Evolutionary conservation across 1,140 invertebrate species (phyloP).

Genomic region (Bombus soroeensis): DNA sequence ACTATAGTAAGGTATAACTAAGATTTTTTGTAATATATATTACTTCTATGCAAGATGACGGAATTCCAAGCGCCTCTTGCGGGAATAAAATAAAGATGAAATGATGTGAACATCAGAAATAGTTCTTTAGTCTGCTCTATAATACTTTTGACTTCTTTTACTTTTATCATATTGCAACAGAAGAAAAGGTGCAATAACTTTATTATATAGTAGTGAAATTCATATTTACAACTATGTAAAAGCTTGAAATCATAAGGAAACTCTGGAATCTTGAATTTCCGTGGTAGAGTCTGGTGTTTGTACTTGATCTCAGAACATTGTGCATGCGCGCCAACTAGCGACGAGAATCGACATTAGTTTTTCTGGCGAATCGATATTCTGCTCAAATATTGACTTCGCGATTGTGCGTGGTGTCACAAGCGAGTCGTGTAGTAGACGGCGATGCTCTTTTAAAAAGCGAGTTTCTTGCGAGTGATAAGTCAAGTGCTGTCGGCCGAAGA

Average conservation of each 20-base stretch:
- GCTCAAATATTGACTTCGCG: constrained; percentile 81
- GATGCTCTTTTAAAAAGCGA: constrained; percentile 68
- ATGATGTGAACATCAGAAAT: neutral
- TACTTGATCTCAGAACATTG: neutral
- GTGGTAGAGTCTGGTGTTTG: neutral
- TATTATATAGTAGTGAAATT: neutral
- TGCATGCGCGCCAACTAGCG: constrained; percentile 26
- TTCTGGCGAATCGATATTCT: constrained; percentile 80
- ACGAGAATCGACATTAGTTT: constrained; percentile 48
- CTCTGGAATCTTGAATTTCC: neutral
- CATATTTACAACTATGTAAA: neutral
- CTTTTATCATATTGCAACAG: neutral
- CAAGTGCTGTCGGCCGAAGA: constrained; percentile 21
- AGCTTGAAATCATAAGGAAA: neutral
- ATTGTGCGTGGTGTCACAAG: constrained; percentile 78
- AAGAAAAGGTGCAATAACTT: neutral
- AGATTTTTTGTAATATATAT: neutral
- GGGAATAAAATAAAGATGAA: neutral
- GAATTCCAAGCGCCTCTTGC: neutral
- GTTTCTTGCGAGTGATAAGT: constrained; percentile 45
- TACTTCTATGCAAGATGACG: neutral
- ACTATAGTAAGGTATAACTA: neutral
- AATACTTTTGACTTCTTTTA: neutral
- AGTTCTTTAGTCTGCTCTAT: neutral
- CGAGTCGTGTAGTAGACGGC: constrained; percentile 64